Percentiles rank a stretch among this genome's conserved stretches.
These are phyloP conservation scores for Semnopithecus entellus DNA, from an alignment of 2,113 vertebrate genomes.

Conservation along the genomic window DNA sequence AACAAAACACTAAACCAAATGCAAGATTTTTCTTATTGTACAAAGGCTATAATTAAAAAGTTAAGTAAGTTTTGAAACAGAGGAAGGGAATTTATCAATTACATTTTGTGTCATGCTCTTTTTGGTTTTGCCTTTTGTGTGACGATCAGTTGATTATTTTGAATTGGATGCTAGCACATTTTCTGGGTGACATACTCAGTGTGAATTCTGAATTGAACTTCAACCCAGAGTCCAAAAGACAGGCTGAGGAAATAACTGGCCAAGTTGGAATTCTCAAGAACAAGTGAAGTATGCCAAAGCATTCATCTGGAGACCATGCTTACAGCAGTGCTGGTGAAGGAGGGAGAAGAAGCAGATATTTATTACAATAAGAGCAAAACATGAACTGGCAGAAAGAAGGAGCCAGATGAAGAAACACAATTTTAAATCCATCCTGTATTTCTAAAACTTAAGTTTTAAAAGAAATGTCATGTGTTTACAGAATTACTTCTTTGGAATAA, in stretches of 20 bases:
- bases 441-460: background rate
- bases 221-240: background rate
- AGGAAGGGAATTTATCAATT: background rate
- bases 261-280: slow-evolving; percentile 8
- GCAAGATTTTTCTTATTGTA: background rate
- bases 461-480: background rate
- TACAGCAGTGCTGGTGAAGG: background rate
- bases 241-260: background rate
- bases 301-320: background rate
- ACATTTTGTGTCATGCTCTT: background rate
- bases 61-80: background rate
- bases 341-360: background rate
- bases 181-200: background rate
- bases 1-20: background rate
- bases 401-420: background rate
- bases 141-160: background rate
- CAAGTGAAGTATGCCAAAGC: background rate
- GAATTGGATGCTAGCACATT: background rate
- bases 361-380: background rate
- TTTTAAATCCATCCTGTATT: background rate
- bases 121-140: background rate
- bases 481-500: background rate
- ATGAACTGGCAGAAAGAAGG: background rate
- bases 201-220: background rate
- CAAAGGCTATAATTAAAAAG: background rate